A percentile compares a stretch with the other conserved stretches of the same genome.
Conservation (phyloP, 2,888 invertebrate genomes). For the Agriopis leucophaearia region DNA sequence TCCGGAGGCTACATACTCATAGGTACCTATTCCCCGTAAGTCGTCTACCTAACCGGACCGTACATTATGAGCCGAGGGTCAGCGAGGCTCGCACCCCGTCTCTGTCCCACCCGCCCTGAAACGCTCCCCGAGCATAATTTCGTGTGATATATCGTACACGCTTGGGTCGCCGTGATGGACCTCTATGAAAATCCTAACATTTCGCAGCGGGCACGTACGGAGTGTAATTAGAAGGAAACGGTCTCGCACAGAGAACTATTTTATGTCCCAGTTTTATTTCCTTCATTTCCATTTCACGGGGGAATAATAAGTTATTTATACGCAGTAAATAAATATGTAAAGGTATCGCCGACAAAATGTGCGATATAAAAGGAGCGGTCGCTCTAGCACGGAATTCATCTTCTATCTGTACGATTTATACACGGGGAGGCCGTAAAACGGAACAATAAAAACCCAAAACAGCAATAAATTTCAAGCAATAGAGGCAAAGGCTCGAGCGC, state of each 20-base stretch:
- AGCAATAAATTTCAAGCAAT: conserved; percentile 87
- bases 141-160: conserved; percentile 82
- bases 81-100: conserved; percentile 78
- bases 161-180: conserved; percentile 73
- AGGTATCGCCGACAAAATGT: conserved; percentile 65
- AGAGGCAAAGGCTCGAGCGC: conserved; percentile 85
- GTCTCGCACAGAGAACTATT: conserved; percentile 37
- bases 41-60: conserved; percentile 87
- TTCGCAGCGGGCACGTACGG: conserved; percentile 54
- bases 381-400: conserved; percentile 81
- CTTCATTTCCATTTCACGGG: conserved; percentile 43
- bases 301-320: conserved; percentile 49
- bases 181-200: conserved; percentile 75
- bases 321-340: conserved; percentile 58
- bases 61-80: conserved; percentile 87
- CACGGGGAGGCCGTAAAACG: conserved; percentile 85
- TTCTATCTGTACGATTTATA: conserved; percentile 86
- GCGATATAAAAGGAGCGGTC: conserved; percentile 78
- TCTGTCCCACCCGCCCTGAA: conserved; percentile 77
- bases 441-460: conserved; percentile 88
- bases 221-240: conserved; percentile 61
- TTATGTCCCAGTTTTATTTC: conserved; percentile 39
- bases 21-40: conserved; percentile 84
- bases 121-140: conserved; percentile 80
- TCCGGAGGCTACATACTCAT: conserved; percentile 71